Conservation (phyloP, 2,888 invertebrate species). For the Bimastos eiseni region DNA sequence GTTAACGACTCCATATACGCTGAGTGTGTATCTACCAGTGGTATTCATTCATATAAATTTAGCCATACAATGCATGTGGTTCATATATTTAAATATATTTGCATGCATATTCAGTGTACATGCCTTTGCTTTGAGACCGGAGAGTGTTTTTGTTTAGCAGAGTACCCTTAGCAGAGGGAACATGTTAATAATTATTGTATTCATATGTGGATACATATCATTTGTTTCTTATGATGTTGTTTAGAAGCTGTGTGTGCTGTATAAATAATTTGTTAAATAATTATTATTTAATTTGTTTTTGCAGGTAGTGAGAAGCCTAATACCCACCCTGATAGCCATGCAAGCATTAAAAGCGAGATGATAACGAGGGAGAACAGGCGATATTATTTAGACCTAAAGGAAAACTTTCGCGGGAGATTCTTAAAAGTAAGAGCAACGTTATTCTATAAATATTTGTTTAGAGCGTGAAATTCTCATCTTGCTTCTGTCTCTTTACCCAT, state of each 20-base stretch:
- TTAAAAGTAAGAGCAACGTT: background rate
- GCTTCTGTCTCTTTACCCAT: background rate
- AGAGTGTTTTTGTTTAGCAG: background rate
- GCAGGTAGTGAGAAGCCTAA: background rate
- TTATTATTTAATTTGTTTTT: background rate
- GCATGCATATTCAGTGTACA: no score
- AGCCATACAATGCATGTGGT: no score
- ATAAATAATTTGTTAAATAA: background rate
- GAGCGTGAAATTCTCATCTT: background rate
- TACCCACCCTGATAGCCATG: background rate
- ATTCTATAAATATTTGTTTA: background rate
- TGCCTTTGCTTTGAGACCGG: no score
- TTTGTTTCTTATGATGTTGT: background rate
- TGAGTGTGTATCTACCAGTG: no score
- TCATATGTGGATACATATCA: background rate
- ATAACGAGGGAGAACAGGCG: constrained; percentile 6
- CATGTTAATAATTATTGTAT: background rate
- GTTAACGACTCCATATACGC: no score
- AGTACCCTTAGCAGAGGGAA: background rate
- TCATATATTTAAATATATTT: no score
- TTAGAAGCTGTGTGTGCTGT: background rate
- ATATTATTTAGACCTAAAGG: constrained; percentile 10
- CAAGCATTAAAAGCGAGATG: constrained; percentile 2
- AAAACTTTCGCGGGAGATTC: constrained; percentile 8
- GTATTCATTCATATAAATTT: no score